Conservation (phyloP, 1,140 invertebrate genomes). For the Megalopta genalis region DNA sequence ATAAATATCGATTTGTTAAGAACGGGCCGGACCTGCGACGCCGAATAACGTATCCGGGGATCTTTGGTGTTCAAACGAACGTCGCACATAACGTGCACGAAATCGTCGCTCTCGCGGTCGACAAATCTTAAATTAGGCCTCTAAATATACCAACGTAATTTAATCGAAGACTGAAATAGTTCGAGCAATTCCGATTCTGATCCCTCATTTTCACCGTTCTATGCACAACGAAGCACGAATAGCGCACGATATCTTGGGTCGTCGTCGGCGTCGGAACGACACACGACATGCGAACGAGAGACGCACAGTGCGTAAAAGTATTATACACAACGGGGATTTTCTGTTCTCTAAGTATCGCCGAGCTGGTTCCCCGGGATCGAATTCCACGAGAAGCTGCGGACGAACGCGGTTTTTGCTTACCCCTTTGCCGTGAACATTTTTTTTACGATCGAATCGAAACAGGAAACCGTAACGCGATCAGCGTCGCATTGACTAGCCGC, state of each 20-base stretch:
- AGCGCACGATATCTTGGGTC: too few species aligned
- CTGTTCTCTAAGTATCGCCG: too few species aligned
- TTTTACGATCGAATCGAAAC: neutral
- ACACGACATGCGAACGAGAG: neutral
- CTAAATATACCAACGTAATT: slow-evolving; percentile 54
- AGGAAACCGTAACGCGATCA: slow-evolving; percentile 22
- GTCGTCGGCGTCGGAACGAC: too few species aligned
- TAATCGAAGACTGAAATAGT: slow-evolving; percentile 51
- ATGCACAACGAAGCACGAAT: too few species aligned
- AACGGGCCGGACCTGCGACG: too few species aligned
- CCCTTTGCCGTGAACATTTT: slow-evolving; percentile 38
- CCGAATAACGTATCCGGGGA: neutral
- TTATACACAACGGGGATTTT: too few species aligned
- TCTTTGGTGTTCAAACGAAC: too few species aligned
- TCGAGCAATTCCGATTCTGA: neutral
- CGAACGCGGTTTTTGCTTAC: slow-evolving; percentile 26
- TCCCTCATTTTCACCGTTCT: neutral
- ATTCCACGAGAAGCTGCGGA: neutral
- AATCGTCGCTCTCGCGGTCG: neutral
- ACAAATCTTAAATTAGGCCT: slow-evolving; percentile 25
- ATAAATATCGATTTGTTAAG: too few species aligned
- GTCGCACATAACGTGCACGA: neutral
- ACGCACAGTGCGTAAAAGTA: too few species aligned
- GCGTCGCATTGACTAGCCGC: slow-evolving; percentile 9
- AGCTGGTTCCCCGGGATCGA: too few species aligned